A percentile compares a stretch with the other conserved stretches of the same genome.
Conservation (phyloP, 1,140 invertebrate genomes). For the Bactericera cockerelli region DNA sequence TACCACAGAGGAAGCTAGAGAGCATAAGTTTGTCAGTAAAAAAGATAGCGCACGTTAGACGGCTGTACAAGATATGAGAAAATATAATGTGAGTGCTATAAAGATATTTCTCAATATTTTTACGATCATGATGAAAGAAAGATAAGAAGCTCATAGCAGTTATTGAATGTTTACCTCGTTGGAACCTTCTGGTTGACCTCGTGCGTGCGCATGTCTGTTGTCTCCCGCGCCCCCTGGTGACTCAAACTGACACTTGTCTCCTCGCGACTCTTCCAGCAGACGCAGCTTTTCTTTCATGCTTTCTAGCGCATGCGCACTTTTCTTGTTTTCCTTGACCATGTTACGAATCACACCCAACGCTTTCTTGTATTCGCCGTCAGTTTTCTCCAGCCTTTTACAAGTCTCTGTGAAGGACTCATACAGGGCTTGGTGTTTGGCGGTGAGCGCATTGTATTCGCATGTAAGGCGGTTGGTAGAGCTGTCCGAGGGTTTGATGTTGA, state of each 20-base stretch:
- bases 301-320: not conserved
- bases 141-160: too few relatives aligned
- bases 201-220: not conserved
- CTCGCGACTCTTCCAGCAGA: not conserved
- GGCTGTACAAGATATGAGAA: too few relatives aligned
- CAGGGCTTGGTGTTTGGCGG: not conserved
- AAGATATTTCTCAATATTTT: too few relatives aligned
- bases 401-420: not conserved
- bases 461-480: not conserved
- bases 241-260: not conserved
- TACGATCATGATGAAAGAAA: too few relatives aligned
- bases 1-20: too few relatives aligned
- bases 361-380: not conserved
- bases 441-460: not conserved
- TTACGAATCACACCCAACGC: not conserved
- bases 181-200: not conserved
- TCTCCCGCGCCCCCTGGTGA: not conserved
- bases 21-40: too few relatives aligned
- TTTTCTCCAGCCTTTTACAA: not conserved
- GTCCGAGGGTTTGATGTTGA: not conserved
- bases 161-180: not conserved
- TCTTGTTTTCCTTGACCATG: slow-evolving; percentile 3
- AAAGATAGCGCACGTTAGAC: too few relatives aligned
- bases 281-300: not conserved
- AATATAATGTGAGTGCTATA: too few relatives aligned